These are phyloP conservation scores for Andricus quercusramuli DNA, from an alignment of 2,888 invertebrate species.

Conservation along the genomic window DNA sequence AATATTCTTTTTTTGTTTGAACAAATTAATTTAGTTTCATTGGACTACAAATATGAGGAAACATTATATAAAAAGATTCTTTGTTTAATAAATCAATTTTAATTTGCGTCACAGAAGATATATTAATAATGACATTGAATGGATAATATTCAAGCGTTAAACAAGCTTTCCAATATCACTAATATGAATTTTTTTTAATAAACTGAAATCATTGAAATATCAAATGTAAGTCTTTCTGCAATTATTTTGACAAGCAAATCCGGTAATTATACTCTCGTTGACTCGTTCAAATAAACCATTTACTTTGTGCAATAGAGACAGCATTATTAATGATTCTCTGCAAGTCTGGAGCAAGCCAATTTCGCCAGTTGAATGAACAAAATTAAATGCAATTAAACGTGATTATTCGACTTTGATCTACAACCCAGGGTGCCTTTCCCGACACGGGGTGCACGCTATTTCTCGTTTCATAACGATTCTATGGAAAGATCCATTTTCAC, in stretches of 20 bases:
- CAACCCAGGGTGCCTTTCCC: neutral
- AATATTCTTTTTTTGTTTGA: too few species aligned
- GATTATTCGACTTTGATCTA: conserved; percentile 30
- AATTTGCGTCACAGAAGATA: too few species aligned
- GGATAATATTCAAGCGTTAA: too few species aligned
- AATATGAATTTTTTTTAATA: too few species aligned
- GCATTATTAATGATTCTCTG: conserved; percentile 22
- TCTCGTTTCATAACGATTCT: neutral
- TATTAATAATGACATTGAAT: too few species aligned
- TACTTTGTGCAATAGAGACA: conserved; percentile 9
- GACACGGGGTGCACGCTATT: neutral
- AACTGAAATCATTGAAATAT: neutral
- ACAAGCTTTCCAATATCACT: too few species aligned
- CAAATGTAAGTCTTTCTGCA: neutral
- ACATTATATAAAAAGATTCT: too few species aligned
- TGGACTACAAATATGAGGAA: too few species aligned
- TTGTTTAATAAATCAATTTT: too few species aligned
- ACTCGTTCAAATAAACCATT: conserved; percentile 16
- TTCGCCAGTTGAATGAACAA: conserved; percentile 24
- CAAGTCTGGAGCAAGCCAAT: conserved; percentile 12
- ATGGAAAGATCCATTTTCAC: neutral
- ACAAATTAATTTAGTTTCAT: too few species aligned
- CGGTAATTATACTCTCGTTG: conserved; percentile 8
- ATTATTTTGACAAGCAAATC: neutral
- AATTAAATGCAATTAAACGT: conserved; percentile 34